Conservation (phyloP, 2,888 invertebrate genomes). For the Podabrus alpinus region DNA sequence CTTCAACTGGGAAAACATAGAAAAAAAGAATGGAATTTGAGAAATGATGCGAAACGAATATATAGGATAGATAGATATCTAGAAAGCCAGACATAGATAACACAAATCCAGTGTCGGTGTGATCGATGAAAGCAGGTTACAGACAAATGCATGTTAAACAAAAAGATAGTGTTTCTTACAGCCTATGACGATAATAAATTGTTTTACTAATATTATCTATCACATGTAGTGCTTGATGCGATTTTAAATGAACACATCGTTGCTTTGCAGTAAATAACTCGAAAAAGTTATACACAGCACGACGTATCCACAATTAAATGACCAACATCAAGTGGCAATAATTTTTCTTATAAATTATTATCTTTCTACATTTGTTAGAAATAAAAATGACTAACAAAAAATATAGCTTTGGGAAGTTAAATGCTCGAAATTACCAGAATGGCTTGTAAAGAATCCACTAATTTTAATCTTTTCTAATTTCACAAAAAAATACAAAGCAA, state of each 20-base stretch:
- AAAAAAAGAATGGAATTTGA: constrained; percentile 34
- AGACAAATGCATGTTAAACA: constrained; percentile 52
- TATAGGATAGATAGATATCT: constrained; percentile 52
- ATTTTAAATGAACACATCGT: constrained; percentile 1
- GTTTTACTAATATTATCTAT: constrained; percentile 25
- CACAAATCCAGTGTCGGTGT: constrained; percentile 54
- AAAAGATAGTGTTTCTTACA: constrained; percentile 51
- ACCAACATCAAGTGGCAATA: neutral
- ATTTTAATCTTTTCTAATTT: constrained; percentile 37
- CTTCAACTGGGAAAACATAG: constrained; percentile 19
- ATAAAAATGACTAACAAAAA: constrained; percentile 15
- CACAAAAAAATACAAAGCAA: constrained; percentile 33
- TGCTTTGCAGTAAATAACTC: neutral
- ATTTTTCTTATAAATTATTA: constrained; percentile 5
- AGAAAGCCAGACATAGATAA: constrained; percentile 52
- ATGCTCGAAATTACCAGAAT: constrained; percentile 28
- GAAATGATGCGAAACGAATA: constrained; percentile 50
- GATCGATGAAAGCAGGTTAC: constrained; percentile 51
- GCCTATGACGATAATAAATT: constrained; percentile 48
- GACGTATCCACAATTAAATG: neutral
- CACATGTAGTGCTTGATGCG: constrained; percentile 5
- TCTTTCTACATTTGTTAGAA: constrained; percentile 14
- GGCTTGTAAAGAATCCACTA: constrained; percentile 25
- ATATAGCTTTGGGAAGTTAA: constrained; percentile 18
- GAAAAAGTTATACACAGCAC: neutral